phyloP scores from a whole-genome alignment of 2,888 invertebrate species.

The Antheraea yamamai region DNA sequence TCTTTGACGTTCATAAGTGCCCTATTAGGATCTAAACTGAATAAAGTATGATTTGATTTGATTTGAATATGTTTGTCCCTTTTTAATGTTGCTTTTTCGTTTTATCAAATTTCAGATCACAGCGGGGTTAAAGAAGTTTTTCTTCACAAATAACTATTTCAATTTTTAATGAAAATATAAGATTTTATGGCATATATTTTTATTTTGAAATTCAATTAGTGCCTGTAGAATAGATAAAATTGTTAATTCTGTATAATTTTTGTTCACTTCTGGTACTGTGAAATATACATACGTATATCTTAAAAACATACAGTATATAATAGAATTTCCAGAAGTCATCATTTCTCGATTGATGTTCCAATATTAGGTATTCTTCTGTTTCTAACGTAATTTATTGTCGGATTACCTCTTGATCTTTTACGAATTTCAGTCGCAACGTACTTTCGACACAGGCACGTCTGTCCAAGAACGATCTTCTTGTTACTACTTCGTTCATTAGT shows the following conservation, averaged over 20 bases:
- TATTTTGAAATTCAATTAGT: too few species aligned
- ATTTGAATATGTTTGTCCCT: too few species aligned
- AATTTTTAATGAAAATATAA: background rate
- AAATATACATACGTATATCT: background rate
- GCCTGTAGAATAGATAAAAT: background rate
- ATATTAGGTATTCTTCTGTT: too few species aligned
- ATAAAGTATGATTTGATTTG: too few species aligned
- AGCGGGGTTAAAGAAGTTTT: too few species aligned
- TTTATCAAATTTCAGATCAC: too few species aligned
- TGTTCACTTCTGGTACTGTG: too few species aligned
- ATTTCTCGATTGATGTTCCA: too few species aligned
- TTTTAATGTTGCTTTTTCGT: too few species aligned
- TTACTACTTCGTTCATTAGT: constrained; percentile 93
- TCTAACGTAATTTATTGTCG: background rate
- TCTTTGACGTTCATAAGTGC: too few species aligned
- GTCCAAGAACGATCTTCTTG: constrained; percentile 93
- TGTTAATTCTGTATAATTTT: background rate
- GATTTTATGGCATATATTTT: background rate
- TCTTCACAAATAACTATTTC: background rate
- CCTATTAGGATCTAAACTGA: too few species aligned
- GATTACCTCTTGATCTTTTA: constrained; percentile 90
- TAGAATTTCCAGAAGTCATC: too few species aligned
- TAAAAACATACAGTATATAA: background rate
- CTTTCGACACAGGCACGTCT: constrained; percentile 93
- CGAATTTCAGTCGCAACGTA: constrained; percentile 89